Percentiles rank a stretch among this genome's conserved stretches.
Conservation (phyloP, 2,888 invertebrate species). For the Stegana nigrithorax region DNA sequence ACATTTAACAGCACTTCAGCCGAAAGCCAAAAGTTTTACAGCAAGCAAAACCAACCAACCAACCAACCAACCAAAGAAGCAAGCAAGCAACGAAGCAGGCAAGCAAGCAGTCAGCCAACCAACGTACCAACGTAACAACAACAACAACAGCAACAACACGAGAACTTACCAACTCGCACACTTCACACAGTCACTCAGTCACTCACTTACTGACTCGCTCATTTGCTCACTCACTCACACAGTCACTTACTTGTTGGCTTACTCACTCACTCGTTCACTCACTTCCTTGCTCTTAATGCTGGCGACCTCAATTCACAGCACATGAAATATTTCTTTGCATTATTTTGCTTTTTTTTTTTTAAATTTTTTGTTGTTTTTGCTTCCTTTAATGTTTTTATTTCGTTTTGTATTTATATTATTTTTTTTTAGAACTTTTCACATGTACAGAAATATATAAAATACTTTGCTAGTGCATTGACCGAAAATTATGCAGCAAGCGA, state of each 20-base stretch:
- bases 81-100: constrained; percentile 16
- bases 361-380: neutral
- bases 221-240: neutral
- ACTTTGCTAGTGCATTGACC: constrained; percentile 11
- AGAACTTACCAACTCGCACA: too few relatives aligned
- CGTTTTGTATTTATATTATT: neutral
- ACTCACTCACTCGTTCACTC: constrained; percentile 4
- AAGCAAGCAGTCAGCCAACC: constrained; percentile 18
- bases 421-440: neutral
- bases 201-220: neutral
- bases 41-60: constrained; percentile 22
- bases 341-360: neutral
- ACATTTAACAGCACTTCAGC: constrained; percentile 50
- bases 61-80: constrained; percentile 16
- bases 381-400: neutral
- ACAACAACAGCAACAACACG: neutral
- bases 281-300: neutral
- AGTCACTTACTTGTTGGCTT: constrained; percentile 6
- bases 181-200: neutral
- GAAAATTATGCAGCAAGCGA: neutral
- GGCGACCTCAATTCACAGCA: constrained; percentile 10
- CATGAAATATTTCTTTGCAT: constrained; percentile 5
- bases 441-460: neutral
- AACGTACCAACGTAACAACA: neutral
- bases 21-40: constrained; percentile 46